phyloP scores from a whole-genome alignment of 2,113 vertebrate genomes.

The Melospiza georgiana region DNA sequence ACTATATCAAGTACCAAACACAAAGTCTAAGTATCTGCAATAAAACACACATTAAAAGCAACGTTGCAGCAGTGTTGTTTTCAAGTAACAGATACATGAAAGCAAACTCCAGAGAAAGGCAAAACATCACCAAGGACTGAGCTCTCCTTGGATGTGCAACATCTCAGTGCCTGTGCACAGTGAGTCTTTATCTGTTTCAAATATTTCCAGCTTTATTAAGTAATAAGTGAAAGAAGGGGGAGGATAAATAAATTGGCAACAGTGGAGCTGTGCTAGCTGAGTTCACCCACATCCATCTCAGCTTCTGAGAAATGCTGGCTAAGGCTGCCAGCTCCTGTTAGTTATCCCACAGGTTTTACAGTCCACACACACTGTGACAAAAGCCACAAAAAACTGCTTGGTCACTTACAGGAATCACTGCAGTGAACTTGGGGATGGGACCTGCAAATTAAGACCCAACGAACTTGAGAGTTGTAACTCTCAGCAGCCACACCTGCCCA shows the following conservation, averaged over 20 bases:
- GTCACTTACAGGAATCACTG: neutral
- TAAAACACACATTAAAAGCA: neutral
- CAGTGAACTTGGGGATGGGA: neutral
- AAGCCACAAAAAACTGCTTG: neutral
- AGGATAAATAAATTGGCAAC: neutral
- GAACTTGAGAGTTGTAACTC: neutral
- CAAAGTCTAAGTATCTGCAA: neutral
- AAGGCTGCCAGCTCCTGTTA: neutral
- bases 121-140: neutral
- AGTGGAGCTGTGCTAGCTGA: neutral
- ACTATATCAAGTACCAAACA: neutral
- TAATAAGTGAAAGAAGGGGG: neutral
- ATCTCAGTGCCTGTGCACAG: neutral
- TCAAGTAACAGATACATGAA: neutral
- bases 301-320: neutral
- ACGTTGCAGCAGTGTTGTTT: rapidly evolving
- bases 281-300: neutral
- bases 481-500: rapidly evolving
- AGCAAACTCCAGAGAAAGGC: neutral
- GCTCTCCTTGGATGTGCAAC: neutral
- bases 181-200: neutral
- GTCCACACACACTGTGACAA: rapidly evolving
- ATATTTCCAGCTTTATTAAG: neutral
- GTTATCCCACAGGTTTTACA: neutral
- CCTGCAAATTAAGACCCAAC: neutral